Conservation (phyloP, 2,888 invertebrate species). For the Amphimallon solstitiale region DNA sequence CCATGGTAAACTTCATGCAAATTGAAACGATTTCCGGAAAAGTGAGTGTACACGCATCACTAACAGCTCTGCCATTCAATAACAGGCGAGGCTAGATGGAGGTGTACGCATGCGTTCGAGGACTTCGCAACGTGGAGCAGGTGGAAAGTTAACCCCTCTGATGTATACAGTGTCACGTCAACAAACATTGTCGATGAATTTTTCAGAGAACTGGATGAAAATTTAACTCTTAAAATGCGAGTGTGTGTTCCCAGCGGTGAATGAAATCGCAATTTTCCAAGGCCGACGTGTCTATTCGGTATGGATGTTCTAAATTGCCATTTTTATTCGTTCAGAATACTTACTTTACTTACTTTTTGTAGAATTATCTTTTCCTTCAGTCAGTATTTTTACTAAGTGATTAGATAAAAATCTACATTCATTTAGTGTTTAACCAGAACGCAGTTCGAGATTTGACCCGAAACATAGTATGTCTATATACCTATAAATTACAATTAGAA, state of each 20-base stretch:
- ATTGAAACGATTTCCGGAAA: constrained; percentile 40
- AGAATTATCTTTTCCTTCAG: too few species aligned
- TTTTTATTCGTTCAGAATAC: too few species aligned
- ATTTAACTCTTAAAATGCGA: constrained; percentile 9
- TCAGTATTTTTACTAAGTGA: too few species aligned
- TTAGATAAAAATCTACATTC: too few species aligned
- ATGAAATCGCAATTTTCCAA: neutral
- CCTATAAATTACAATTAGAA: too few species aligned
- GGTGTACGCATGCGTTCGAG: constrained; percentile 39
- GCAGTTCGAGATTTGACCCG: too few species aligned
- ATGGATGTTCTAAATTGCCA: too few species aligned
- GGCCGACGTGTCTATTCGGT: too few species aligned
- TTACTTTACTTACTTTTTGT: too few species aligned
- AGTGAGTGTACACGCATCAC: constrained; percentile 28
- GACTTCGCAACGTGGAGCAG: constrained; percentile 35
- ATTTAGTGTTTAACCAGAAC: too few species aligned
- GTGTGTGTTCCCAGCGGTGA: constrained; percentile 2
- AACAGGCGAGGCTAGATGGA: constrained; percentile 32
- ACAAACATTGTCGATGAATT: constrained; percentile 28
- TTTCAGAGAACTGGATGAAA: constrained; percentile 26
- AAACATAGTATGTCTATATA: too few species aligned
- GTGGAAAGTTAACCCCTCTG: constrained; percentile 32
- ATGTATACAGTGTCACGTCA: constrained; percentile 29
- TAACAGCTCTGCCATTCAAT: constrained; percentile 44
- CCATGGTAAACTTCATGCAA: constrained; percentile 18